Percentiles rank a stretch among this genome's conserved stretches.
Evolutionary conservation across 2,113 vertebrate species (phyloP).

Genomic region (Bolborhynchus lineola): DNA sequence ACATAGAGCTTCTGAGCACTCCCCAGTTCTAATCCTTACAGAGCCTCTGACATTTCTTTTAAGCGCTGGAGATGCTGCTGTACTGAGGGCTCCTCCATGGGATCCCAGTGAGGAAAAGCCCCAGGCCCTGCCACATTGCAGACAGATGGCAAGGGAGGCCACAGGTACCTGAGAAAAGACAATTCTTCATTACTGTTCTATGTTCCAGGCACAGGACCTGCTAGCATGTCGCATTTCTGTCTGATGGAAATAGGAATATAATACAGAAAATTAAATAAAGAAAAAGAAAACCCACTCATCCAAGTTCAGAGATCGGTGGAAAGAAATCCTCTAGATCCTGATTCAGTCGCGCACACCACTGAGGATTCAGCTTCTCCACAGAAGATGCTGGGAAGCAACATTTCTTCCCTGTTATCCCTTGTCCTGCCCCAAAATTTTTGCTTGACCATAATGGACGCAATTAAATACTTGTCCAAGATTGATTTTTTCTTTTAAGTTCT

Average conservation of each 20-base stretch:
- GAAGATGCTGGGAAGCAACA: background rate
- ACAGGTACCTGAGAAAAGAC: background rate
- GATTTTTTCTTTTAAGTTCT: background rate
- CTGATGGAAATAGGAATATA: background rate
- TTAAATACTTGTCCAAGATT: background rate
- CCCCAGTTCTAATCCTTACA: background rate
- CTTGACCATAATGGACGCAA: background rate
- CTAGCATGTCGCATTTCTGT: background rate
- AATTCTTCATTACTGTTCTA: background rate
- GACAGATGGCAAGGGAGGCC: conserved; percentile 7
- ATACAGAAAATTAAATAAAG: background rate
- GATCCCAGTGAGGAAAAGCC: background rate
- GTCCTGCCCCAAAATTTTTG: background rate
- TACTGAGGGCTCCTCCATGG: background rate
- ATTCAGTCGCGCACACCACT: accelerated
- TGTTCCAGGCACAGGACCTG: background rate
- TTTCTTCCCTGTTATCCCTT: background rate
- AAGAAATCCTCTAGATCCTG: background rate
- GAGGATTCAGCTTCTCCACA: background rate
- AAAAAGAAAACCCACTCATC: background rate
- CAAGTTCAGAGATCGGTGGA: background rate
- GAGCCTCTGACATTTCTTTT: conserved; percentile 6
- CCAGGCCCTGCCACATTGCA: background rate
- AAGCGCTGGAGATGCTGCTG: background rate
- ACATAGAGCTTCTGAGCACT: background rate